Percentiles rank a stretch among this genome's conserved stretches.
phyloP scores from a whole-genome alignment of 2,113 vertebrate species.

The Actenoides hombroni region DNA sequence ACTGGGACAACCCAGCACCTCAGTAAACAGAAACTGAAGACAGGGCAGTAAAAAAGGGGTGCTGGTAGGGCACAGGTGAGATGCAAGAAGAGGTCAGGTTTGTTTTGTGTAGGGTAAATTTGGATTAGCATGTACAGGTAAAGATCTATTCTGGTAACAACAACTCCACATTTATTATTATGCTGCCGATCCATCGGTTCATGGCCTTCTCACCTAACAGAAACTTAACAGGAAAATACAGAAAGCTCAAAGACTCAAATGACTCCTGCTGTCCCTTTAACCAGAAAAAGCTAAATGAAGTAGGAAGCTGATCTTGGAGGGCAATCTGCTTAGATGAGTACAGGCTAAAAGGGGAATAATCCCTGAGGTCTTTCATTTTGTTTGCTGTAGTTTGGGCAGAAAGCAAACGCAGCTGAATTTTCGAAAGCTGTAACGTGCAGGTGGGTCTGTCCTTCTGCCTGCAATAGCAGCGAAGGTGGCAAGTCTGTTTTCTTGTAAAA shows the following conservation, averaged over 20 bases:
- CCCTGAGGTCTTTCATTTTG: constrained; percentile 27
- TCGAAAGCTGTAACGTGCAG: background rate
- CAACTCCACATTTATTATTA: background rate
- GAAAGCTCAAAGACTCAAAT: background rate
- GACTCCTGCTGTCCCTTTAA: constrained; percentile 38
- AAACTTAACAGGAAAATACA: background rate
- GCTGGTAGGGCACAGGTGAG: background rate
- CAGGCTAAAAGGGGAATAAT: constrained; percentile 67
- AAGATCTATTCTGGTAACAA: background rate
- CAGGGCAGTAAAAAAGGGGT: background rate
- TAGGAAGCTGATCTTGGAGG: constrained; percentile 42
- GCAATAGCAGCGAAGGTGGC: background rate
- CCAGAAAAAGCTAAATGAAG: constrained; percentile 42
- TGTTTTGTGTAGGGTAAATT: background rate
- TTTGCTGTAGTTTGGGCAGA: constrained; percentile 30
- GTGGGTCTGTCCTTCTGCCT: background rate
- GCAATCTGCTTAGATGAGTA: constrained; percentile 61
- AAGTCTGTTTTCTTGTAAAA: background rate
- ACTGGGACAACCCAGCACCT: background rate
- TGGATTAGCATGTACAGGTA: background rate
- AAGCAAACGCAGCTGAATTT: constrained; percentile 10
- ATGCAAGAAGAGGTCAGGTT: background rate
- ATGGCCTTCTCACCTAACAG: background rate
- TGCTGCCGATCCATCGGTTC: background rate
- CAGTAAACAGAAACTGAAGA: background rate